Conservation (phyloP, 2,113 vertebrate species). For the Callipepla californica region DNA sequence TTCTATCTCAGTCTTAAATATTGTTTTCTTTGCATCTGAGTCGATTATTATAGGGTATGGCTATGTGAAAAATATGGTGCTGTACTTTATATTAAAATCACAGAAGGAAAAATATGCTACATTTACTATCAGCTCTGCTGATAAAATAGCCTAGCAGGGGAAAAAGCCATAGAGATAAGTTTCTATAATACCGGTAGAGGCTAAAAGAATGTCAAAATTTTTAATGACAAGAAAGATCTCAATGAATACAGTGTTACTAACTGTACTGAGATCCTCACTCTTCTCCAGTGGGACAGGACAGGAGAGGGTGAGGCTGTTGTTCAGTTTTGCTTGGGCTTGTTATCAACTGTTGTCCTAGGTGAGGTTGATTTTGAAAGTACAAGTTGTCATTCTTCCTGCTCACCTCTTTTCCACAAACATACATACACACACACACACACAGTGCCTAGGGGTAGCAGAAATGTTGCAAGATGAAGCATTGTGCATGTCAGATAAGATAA, state of each 20-base stretch:
- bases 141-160: background rate
- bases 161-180: background rate
- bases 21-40: background rate
- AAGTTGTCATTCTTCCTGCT: conserved; percentile 28
- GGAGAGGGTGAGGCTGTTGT: conserved; percentile 37
- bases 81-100: background rate
- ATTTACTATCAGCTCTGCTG: background rate
- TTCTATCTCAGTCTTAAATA: background rate
- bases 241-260: background rate
- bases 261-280: background rate
- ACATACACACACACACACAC: background rate
- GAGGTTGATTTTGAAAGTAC: conserved; percentile 61
- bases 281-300: background rate
- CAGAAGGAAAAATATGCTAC: background rate
- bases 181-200: background rate
- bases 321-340: conserved; percentile 64
- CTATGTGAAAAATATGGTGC: background rate
- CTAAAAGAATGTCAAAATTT: background rate
- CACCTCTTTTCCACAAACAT: background rate
- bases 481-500: conserved; percentile 38
- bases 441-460: conserved; percentile 27
- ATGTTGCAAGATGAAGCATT: conserved; percentile 50
- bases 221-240: background rate
- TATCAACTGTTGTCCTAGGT: conserved; percentile 54
- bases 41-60: background rate